phyloP scores from a whole-genome alignment of 1,140 invertebrate genomes.

The Ooceraea biroi region DNA sequence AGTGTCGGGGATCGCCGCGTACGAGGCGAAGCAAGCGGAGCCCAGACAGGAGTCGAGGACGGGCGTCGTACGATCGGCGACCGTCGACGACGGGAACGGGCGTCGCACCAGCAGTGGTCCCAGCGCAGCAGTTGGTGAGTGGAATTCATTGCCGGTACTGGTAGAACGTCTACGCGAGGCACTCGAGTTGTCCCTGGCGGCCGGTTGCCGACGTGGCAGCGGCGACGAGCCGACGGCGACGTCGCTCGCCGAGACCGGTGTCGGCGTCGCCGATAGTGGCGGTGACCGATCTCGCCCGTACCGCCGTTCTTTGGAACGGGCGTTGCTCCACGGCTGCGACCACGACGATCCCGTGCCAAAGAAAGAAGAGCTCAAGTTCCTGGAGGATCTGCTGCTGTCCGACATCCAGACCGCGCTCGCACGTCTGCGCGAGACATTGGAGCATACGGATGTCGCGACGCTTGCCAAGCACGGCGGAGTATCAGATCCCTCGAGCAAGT shows the following conservation, averaged over 20 bases:
- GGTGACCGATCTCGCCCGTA: conserved; percentile 70
- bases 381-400: conserved; percentile 88
- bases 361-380: conserved; percentile 79
- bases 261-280: conserved; percentile 78
- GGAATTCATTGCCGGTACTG: conserved; percentile 85
- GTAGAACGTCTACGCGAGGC: conserved; percentile 84
- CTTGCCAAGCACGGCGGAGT: conserved; percentile 83
- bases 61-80: not conserved
- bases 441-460: conserved; percentile 86
- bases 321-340: conserved; percentile 23
- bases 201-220: conserved; percentile 67
- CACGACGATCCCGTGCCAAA: conserved; percentile 63
- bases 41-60: not conserved
- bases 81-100: conserved; percentile 50
- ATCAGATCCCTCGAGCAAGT: conserved; percentile 87
- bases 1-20: conserved; percentile 1
- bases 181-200: conserved; percentile 80
- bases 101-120: conserved; percentile 42
- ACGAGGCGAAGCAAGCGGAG: conserved; percentile 26
- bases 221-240: conserved; percentile 71
- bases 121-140: conserved; percentile 80
- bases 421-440: conserved; percentile 90
- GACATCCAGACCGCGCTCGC: conserved; percentile 93
- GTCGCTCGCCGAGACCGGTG: conserved; percentile 73
- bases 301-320: conserved; percentile 72